phyloP scores from a whole-genome alignment of 2,797 vertebrate genomes.

The Benthosema pterotum region DNA sequence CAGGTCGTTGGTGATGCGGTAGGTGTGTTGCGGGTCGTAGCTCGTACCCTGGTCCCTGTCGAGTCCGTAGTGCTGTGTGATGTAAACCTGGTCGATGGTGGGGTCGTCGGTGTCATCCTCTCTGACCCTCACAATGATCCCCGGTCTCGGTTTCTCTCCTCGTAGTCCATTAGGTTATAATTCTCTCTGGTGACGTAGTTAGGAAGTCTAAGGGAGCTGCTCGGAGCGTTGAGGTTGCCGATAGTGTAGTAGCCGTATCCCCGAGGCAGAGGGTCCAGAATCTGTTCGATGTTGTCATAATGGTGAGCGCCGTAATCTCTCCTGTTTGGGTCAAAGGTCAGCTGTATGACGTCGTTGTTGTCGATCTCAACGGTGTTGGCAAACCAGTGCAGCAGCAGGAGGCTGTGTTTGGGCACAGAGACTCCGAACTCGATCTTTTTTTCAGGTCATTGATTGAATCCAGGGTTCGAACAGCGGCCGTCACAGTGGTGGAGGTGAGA shows the following conservation, averaged over 20 bases:
- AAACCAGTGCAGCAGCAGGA: conserved; percentile 70
- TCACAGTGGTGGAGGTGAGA: conserved; percentile 26
- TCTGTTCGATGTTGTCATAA: conserved; percentile 61
- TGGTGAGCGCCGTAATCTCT: conserved; percentile 61
- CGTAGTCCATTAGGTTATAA: neutral
- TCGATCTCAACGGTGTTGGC: conserved; percentile 48
- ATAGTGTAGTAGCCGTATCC: conserved; percentile 61
- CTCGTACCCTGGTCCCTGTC: neutral
- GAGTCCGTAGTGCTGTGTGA: conserved; percentile 8
- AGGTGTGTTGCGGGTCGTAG: conserved; percentile 44
- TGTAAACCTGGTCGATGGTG: conserved; percentile 11
- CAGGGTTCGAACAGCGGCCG: conserved; percentile 37
- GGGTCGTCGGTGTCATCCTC: neutral
- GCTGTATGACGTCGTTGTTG: conserved; percentile 23
- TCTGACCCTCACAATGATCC: conserved; percentile 58
- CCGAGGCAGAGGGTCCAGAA: conserved; percentile 38
- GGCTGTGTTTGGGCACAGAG: conserved; percentile 53
- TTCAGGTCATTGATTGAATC: conserved; percentile 51
- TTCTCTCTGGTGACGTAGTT: conserved; percentile 29
- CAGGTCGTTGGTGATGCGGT: conserved; percentile 51
- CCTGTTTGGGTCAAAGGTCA: conserved; percentile 55
- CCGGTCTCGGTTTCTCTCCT: conserved; percentile 53
- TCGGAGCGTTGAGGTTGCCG: conserved; percentile 51
- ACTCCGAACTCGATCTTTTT: conserved; percentile 42
- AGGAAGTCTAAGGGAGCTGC: conserved; percentile 35